phyloP scores from a whole-genome alignment of 1,140 invertebrate species.

The Pissodes strobi region DNA sequence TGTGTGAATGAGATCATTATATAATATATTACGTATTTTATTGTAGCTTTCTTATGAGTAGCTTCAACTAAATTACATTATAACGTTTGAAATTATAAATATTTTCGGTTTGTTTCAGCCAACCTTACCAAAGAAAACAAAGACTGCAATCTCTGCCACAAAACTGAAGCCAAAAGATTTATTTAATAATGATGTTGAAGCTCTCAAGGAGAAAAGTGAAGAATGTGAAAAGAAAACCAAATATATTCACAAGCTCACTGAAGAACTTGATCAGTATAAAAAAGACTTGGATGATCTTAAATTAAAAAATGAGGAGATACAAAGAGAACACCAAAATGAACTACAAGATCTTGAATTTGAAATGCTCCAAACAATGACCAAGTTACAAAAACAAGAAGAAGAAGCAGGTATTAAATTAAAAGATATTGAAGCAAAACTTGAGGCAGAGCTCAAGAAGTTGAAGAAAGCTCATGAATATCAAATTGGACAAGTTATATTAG shows the following conservation, averaged over 20 bases:
- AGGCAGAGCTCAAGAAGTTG: slow-evolving; percentile 50
- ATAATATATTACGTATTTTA: no score
- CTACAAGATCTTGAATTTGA: slow-evolving; percentile 46
- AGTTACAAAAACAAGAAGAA: slow-evolving; percentile 42
- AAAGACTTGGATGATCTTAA: slow-evolving; percentile 53
- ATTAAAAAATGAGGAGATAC: slow-evolving; percentile 49
- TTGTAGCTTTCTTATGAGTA: no score
- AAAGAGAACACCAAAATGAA: slow-evolving; percentile 41
- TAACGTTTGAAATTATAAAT: no score
- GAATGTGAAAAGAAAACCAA: slow-evolving; percentile 54
- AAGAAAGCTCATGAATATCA: slow-evolving; percentile 43
- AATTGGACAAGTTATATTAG: slow-evolving; percentile 38
- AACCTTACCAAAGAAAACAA: slow-evolving; percentile 46
- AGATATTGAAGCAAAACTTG: slow-evolving; percentile 31
- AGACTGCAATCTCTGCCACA: slow-evolving; percentile 33
- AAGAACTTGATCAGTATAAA: slow-evolving; percentile 52
- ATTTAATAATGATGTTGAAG: slow-evolving; percentile 42
- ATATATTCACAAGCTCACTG: slow-evolving; percentile 51
- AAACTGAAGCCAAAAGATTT: slow-evolving; percentile 31
- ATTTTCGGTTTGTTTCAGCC: slow-evolving; percentile 43
- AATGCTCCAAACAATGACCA: slow-evolving; percentile 42
- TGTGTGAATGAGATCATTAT: no score
- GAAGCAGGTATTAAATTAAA: slow-evolving; percentile 22
- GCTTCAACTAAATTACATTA: no score
- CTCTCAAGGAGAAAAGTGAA: slow-evolving; percentile 51